phyloP scores from a whole-genome alignment of 2,888 invertebrate species.

The Labia minor region DNA sequence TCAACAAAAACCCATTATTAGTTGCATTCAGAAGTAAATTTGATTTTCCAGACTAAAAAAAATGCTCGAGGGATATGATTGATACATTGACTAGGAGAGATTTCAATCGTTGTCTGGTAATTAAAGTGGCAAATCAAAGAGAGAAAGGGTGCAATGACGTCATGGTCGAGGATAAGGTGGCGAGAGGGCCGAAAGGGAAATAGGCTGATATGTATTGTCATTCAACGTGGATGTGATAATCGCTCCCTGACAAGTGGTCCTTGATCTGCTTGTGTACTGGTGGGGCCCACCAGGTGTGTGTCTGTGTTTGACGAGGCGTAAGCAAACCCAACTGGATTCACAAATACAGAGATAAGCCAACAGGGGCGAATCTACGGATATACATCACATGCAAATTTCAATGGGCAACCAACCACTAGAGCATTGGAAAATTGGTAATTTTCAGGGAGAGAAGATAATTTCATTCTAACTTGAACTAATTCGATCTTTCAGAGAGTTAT shows the following conservation, averaged over 20 bases:
- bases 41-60: no score
- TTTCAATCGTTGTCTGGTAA: neutral
- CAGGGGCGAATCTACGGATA: no score
- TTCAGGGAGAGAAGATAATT: no score
- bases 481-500: no score
- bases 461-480: no score
- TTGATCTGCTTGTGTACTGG: neutral
- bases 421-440: no score
- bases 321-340: slow-evolving; percentile 4
- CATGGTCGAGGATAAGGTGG: neutral
- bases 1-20: no score
- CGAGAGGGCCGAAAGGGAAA: neutral
- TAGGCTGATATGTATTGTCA: neutral
- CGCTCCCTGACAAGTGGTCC: slow-evolving; percentile 1
- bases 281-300: neutral
- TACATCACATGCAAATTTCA: no score
- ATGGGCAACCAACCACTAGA: no score
- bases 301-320: neutral
- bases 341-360: neutral
- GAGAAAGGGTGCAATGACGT: neutral
- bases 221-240: slow-evolving; percentile 4
- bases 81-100: no score
- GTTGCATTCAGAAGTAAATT: no score
- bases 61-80: no score
- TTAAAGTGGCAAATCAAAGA: slow-evolving; percentile 2